A percentile compares a stretch with the other conserved stretches of the same genome.
phyloP scores from a whole-genome alignment of 2,888 invertebrate species.

The Capitulum mitella region DNA sequence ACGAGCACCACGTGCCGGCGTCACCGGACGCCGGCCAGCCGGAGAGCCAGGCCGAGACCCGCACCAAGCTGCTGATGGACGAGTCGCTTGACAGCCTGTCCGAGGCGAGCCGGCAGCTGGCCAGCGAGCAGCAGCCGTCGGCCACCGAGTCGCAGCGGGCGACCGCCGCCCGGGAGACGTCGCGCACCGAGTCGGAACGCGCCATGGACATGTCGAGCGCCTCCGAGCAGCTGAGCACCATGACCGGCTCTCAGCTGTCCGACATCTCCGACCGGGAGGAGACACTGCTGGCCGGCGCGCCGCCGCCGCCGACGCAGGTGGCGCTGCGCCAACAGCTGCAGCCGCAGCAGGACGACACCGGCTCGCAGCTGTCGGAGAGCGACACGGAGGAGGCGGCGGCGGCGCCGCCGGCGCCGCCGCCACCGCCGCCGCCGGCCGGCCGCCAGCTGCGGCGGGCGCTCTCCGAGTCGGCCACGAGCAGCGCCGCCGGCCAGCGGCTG shows the following conservation, averaged over 20 bases:
- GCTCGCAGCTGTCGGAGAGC: slow-evolving; percentile 29
- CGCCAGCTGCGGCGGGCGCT: neutral
- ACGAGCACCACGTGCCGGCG: slow-evolving; percentile 33
- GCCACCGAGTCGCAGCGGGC: slow-evolving; percentile 55
- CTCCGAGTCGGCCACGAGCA: neutral
- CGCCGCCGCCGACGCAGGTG: too few relatives aligned
- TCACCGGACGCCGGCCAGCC: slow-evolving; percentile 32
- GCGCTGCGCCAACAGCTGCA: neutral
- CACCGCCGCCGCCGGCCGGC: neutral
- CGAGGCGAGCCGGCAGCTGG: slow-evolving; percentile 49
- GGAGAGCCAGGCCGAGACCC: slow-evolving; percentile 35
- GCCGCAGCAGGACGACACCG: slow-evolving; percentile 23
- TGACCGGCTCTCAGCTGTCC: slow-evolving; percentile 9
- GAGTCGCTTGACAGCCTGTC: slow-evolving; percentile 53
- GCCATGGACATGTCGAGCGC: slow-evolving; percentile 59
- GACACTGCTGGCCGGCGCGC: neutral
- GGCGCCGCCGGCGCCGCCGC: slow-evolving; percentile 50
- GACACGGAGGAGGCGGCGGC: slow-evolving; percentile 51
- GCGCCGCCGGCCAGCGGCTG: neutral
- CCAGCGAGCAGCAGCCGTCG: slow-evolving; percentile 48
- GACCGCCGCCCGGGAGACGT: slow-evolving; percentile 28
- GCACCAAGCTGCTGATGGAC: slow-evolving; percentile 43
- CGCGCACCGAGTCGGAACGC: slow-evolving; percentile 29
- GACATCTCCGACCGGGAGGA: neutral
- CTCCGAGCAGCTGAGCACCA: slow-evolving; percentile 44